These are phyloP conservation scores for Chanos chanos DNA, from an alignment of 2,797 vertebrate species.

Conservation along the genomic window DNA sequence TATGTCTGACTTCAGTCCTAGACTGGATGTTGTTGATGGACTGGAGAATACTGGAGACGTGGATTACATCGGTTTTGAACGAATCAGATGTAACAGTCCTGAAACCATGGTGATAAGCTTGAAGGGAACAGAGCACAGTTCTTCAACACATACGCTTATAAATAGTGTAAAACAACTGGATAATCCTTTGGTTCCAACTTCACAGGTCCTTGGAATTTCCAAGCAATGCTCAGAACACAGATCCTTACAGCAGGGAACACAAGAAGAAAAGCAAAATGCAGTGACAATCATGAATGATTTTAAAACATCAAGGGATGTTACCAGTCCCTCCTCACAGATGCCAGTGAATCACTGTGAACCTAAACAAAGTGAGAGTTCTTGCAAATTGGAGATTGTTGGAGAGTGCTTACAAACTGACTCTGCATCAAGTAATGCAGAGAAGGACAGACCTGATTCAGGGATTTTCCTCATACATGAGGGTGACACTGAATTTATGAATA, in stretches of 20 bases:
- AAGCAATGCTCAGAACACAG: background rate
- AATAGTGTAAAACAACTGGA: background rate
- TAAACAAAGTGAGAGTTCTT: background rate
- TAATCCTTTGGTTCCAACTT: slow-evolving; percentile 1
- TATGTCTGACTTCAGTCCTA: no score
- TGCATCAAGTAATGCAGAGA: slow-evolving; percentile 3
- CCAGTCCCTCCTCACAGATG: background rate
- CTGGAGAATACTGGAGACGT: background rate
- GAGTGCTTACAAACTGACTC: background rate
- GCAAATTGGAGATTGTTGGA: background rate
- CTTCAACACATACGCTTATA: background rate
- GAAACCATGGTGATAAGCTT: background rate
- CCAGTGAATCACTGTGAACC: background rate
- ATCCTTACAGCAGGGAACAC: background rate
- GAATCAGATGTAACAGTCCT: background rate
- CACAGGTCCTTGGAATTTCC: slow-evolving; percentile 7
- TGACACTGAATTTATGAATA: slow-evolving; percentile 11
- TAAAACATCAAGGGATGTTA: background rate
- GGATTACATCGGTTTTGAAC: background rate
- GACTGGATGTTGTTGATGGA: background rate
- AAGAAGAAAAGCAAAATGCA: slow-evolving; percentile 2
- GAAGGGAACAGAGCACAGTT: slow-evolving; percentile 4
- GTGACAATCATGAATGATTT: slow-evolving; percentile 5
- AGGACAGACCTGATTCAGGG: background rate
- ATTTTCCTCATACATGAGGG: background rate